Conservation (phyloP, 2,113 vertebrate species). For the Strix aluco region DNA sequence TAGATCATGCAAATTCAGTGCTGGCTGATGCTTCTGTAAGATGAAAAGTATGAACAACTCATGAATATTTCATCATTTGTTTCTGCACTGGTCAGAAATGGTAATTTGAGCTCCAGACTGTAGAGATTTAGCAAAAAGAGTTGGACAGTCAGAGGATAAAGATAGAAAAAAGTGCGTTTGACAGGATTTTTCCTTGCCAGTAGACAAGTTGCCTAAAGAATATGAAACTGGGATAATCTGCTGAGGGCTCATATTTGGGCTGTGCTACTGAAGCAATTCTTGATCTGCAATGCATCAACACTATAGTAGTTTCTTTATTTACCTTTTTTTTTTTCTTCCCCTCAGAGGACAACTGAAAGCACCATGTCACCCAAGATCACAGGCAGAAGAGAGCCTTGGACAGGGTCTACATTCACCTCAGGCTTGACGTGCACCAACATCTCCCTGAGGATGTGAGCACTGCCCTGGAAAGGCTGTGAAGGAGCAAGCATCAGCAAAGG, state of each 20-base stretch:
- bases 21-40: constrained; percentile 4
- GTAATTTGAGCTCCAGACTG: constrained; percentile 23
- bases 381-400: background rate
- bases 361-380: background rate
- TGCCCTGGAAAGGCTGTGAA: background rate
- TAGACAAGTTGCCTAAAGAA: background rate
- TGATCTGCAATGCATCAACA: background rate
- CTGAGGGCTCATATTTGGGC: background rate
- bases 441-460: background rate
- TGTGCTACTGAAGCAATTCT: background rate
- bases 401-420: background rate
- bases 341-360: background rate
- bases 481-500: background rate
- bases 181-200: background rate
- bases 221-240: background rate
- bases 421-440: background rate
- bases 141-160: background rate
- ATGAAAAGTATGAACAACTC: constrained; percentile 30
- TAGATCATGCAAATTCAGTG: constrained; percentile 33
- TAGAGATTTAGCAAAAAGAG: background rate
- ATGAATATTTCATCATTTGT: constrained; percentile 59
- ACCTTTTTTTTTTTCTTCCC: rapidly evolving
- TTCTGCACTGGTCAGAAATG: constrained; percentile 58
- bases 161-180: background rate
- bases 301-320: background rate